phyloP scores from a whole-genome alignment of 2,888 invertebrate genomes.

The Drosophila stalkeri region DNA sequence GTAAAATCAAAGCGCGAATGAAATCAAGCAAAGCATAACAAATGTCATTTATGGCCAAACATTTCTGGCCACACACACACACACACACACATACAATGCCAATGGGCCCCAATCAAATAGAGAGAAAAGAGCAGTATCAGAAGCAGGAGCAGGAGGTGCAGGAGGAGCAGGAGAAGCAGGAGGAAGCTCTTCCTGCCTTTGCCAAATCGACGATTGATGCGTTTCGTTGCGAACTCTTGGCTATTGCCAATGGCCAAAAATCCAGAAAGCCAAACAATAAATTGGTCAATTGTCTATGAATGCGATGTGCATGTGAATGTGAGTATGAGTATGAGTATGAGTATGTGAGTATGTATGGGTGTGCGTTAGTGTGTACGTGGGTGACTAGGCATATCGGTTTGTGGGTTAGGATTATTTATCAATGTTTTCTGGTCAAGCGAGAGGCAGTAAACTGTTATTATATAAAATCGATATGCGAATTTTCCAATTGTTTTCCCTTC shows the following conservation, averaged over 20 bases:
- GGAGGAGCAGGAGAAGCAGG: neutral
- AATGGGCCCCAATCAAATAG: slow-evolving; percentile 2
- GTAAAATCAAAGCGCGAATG: slow-evolving; percentile 66
- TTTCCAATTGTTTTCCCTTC: slow-evolving; percentile 1
- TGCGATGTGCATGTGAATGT: slow-evolving; percentile 15
- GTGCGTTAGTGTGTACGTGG: neutral
- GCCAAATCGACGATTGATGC: slow-evolving; percentile 77
- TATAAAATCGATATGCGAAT: slow-evolving; percentile 51
- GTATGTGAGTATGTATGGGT: slow-evolving; percentile 8
- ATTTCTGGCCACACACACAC: slow-evolving; percentile 40
- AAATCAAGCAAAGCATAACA: slow-evolving; percentile 78
- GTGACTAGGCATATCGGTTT: neutral
- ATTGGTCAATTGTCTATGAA: slow-evolving; percentile 70
- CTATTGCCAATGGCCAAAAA: slow-evolving; percentile 38
- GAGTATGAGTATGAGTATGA: slow-evolving; percentile 3
- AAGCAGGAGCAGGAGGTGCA: neutral
- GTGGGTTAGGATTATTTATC: slow-evolving; percentile 72
- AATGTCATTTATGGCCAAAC: slow-evolving; percentile 75
- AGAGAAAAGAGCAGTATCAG: neutral
- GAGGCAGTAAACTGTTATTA: slow-evolving; percentile 68
- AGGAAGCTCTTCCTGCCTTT: slow-evolving; percentile 4
- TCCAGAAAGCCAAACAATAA: slow-evolving; percentile 68
- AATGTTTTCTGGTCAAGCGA: slow-evolving; percentile 75
- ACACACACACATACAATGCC: slow-evolving; percentile 11
- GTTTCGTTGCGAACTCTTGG: slow-evolving; percentile 68